Base-by-base conservation (phyloP, 2,113 vertebrate species). In the Pachycephala philippinensis region DNA sequence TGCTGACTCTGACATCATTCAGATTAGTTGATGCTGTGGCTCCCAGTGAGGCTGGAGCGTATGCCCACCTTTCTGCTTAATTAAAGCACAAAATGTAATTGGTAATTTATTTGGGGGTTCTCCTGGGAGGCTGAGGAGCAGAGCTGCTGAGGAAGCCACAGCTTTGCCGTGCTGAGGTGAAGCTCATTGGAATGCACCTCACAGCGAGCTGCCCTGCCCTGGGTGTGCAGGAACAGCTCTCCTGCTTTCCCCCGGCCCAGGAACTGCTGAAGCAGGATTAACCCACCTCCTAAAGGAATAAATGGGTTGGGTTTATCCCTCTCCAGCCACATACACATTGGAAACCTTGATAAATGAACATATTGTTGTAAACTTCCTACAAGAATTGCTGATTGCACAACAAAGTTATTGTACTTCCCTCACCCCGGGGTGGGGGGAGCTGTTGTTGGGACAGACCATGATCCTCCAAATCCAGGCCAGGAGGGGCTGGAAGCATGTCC, bases 41-140 rank as follows among this genome's bases (percentile, higher is more conserved):
- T 97, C 96, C 92, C 77, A 76, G 77, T 4, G 26, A 91, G 68
- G 76, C 93, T 92, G 76, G 45, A 95, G 80, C 15, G 1, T 65
- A 17, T 60, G 90, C 79, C 96, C 97, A 96, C 96, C 97, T 97
- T 97, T 97, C 87, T 87, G 39, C 80, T 96, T 92, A 96, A 95
- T 95, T 94, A 95, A 78, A 94, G 86, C 63, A 53, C 65, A 61
- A 91, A 87, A 60, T 57, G 79, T 87, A 96, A 95, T 77, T 95
- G 82, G 87, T 56, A 95, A 97, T 95, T 95, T 87, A 84, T 96
- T 94, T 76, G 56, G 82, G 35, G n/a, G 24, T 21, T 83, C 95
- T 75, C 77, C 72, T 94, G 96, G 96, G 96, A 96, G 69, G 88
- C 88, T 77, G 92, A 77, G 80, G 92, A 86, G 84, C 95, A 95